These are phyloP conservation scores for Synaphobranchus kaupii DNA, from an alignment of 2,797 vertebrate species.

Conservation along the genomic window DNA sequence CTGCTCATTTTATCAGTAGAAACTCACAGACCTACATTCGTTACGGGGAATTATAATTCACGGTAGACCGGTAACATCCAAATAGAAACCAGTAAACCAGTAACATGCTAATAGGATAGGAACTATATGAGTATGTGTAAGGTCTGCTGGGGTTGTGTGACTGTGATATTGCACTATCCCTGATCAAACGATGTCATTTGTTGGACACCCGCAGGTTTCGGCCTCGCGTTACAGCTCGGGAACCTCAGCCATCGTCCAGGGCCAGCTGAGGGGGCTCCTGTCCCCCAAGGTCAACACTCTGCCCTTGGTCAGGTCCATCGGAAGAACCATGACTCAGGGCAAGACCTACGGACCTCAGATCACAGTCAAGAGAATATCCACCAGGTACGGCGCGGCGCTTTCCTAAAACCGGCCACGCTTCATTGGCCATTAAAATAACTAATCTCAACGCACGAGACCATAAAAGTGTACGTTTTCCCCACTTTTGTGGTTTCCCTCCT, in stretches of 20 bases:
- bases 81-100: neutral
- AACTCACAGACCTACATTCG: neutral
- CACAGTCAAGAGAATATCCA: constrained; percentile 79
- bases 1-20: neutral
- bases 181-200: neutral
- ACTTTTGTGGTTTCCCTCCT: constrained; percentile 16
- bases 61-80: neutral
- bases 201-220: constrained; percentile 56
- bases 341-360: constrained; percentile 83
- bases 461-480: neutral
- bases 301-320: constrained; percentile 78
- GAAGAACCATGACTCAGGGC: constrained; percentile 81
- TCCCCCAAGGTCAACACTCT: constrained; percentile 82
- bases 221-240: constrained; percentile 76
- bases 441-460: neutral
- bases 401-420: neutral
- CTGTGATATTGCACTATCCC: neutral
- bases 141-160: neutral
- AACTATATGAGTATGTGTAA: neutral
- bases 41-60: neutral
- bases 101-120: neutral
- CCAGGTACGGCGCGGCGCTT: constrained; percentile 57
- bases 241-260: constrained; percentile 74
- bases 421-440: neutral
- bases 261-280: constrained; percentile 77